These are phyloP conservation scores for Propithecus coquereli DNA, from an alignment of 2,113 vertebrate genomes.

Conservation along the genomic window DNA sequence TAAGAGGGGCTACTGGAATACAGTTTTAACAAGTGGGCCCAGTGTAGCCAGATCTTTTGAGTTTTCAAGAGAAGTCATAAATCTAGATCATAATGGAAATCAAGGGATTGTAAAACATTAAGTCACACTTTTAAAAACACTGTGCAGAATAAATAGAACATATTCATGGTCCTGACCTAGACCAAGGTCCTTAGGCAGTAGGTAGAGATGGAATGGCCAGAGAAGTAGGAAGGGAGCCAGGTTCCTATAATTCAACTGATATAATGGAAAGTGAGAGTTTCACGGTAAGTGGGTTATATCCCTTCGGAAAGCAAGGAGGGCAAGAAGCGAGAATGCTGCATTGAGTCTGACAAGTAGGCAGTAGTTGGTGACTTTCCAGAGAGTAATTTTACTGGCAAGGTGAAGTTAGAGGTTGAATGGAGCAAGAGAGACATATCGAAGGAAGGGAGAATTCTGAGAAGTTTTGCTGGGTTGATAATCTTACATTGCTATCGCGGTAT, in stretches of 20 bases:
- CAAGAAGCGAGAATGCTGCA: background rate
- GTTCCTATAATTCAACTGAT: background rate
- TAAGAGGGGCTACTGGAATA: background rate
- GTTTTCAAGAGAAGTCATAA: conserved; percentile 19
- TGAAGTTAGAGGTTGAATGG: conserved; percentile 30
- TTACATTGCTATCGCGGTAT: background rate
- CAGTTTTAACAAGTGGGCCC: background rate
- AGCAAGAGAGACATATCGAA: background rate
- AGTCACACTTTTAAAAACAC: background rate
- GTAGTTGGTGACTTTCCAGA: background rate
- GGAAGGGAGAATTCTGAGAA: background rate
- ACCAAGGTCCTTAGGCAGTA: background rate
- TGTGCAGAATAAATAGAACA: background rate
- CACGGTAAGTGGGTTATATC: background rate
- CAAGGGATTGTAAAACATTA: background rate
- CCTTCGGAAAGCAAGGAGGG: background rate
- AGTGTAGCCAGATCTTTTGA: background rate
- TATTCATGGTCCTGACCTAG: background rate
- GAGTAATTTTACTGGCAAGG: background rate
- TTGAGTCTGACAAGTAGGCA: background rate
- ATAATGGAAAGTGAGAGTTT: background rate
- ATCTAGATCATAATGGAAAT: background rate
- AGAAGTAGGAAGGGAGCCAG: background rate
- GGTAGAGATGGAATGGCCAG: background rate
- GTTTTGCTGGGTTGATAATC: background rate